A percentile compares a stretch with the other conserved stretches of the same genome.
Evolutionary conservation across 2,797 vertebrate species (phyloP).

Genomic region (Microchirus variegatus): DNA sequence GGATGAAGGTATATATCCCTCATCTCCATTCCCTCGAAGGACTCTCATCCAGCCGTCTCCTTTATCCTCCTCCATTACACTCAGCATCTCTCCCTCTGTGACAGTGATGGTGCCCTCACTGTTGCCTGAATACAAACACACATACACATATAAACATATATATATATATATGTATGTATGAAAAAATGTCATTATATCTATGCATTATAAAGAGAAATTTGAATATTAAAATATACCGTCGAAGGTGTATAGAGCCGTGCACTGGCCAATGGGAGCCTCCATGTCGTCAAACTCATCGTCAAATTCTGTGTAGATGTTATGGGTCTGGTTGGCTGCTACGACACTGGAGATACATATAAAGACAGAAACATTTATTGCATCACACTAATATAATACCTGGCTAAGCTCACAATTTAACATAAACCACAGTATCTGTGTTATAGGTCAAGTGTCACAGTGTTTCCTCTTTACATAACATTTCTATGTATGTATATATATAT

Average conservation of each 20-base stretch:
- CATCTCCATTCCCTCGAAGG: constrained; percentile 76
- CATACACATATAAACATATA: constrained; percentile 17
- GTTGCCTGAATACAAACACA: constrained; percentile 69
- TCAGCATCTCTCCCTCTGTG: constrained; percentile 82
- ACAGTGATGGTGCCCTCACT: constrained; percentile 87
- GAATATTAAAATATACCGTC: constrained; percentile 73
- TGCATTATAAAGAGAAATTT: too few species aligned
- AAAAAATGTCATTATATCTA: too few species aligned
- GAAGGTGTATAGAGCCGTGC: constrained; percentile 86
- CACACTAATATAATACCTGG: too few species aligned
- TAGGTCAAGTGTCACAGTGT: too few species aligned
- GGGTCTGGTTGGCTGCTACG: constrained; percentile 52
- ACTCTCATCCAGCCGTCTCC: constrained; percentile 90
- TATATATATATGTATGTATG: too few species aligned
- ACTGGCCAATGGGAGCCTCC: constrained; percentile 80
- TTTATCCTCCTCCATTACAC: constrained; percentile 85
- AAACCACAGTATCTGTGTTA: too few species aligned
- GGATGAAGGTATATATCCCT: constrained; percentile 89
- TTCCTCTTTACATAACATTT: too few species aligned
- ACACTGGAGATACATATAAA: constrained; percentile 58
- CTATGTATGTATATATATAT: too few species aligned
- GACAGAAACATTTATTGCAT: too few species aligned
- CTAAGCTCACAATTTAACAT: too few species aligned
- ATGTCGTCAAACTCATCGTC: constrained; percentile 87
- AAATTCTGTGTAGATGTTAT: constrained; percentile 81